phyloP scores from a whole-genome alignment of 2,797 vertebrate species.

The Clamator glandarius region DNA sequence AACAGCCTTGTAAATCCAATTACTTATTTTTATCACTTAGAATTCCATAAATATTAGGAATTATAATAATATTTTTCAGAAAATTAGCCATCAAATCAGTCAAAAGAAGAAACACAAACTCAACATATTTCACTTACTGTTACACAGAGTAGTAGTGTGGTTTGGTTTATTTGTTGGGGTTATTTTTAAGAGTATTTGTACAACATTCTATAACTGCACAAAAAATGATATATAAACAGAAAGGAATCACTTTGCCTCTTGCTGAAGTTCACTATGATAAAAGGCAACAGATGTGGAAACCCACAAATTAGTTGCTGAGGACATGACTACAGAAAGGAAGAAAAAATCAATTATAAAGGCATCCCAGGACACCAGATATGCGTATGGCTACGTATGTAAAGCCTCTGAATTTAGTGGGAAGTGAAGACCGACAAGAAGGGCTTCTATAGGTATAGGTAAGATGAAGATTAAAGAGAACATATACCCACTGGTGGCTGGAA shows the following conservation, averaged over 20 bases:
- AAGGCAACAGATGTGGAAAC: constrained; percentile 14
- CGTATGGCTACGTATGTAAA: background rate
- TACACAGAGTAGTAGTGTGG: background rate
- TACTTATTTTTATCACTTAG: background rate
- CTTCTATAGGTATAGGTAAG: too few species aligned
- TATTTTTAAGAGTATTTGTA: background rate
- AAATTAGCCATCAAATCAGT: background rate
- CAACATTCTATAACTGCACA: background rate
- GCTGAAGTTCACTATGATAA: constrained; percentile 26
- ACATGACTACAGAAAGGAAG: background rate
- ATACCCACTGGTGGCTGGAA: too few species aligned
- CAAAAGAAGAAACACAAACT: background rate
- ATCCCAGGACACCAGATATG: background rate
- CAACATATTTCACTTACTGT: background rate
- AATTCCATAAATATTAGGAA: background rate
- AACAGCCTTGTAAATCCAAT: background rate
- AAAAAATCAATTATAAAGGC: background rate
- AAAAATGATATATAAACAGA: background rate
- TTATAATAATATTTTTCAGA: background rate
- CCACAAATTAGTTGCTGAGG: background rate
- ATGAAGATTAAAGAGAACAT: too few species aligned
- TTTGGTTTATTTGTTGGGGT: background rate
- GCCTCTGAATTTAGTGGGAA: background rate
- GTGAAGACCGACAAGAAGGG: too few species aligned
- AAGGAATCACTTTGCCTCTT: background rate